These are phyloP conservation scores for Drosophila bocki DNA, from an alignment of 1,140 invertebrate genomes.

Conservation along the genomic window DNA sequence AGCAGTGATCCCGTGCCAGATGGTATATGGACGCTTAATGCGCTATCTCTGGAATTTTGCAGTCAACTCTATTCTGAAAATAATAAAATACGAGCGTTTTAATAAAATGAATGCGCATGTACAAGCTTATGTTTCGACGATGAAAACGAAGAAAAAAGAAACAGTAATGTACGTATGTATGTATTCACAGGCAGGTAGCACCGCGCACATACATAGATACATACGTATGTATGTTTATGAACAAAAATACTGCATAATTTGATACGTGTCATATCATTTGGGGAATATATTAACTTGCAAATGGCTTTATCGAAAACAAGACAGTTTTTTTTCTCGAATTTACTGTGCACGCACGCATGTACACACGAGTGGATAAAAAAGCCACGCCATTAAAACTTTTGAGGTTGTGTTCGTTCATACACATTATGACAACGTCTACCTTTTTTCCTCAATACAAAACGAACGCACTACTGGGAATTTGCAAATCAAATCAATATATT, in stretches of 20 bases:
- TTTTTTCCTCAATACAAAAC: conserved; percentile 9
- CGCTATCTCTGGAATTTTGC: conserved; percentile 24
- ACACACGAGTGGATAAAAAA: conserved; percentile 42
- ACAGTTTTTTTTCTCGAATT: conserved; percentile 14
- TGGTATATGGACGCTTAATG: conserved; percentile 20
- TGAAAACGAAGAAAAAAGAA: background rate
- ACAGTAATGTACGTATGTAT: conserved; percentile 14
- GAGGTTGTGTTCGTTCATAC: conserved; percentile 58
- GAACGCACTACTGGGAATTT: conserved; percentile 11
- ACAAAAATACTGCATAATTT: conserved; percentile 16
- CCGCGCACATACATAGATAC: background rate
- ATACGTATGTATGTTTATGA: conserved; percentile 7
- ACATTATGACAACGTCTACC: conserved; percentile 12
- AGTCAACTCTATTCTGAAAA: conserved; percentile 31
- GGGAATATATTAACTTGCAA: conserved; percentile 3
- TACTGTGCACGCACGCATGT: conserved; percentile 34
- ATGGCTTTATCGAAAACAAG: conserved; percentile 7
- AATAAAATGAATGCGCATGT: conserved; percentile 39
- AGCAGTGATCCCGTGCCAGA: conserved; percentile 23
- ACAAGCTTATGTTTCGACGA: conserved; percentile 15
- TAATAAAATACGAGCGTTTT: conserved; percentile 10
- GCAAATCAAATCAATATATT: conserved; percentile 28
- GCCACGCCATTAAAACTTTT: conserved; percentile 69
- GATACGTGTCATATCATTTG: conserved; percentile 12
- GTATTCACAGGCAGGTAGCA: conserved; percentile 6